A percentile compares a stretch with the other conserved stretches of the same genome.
Conservation (phyloP, 2,113 vertebrate genomes). For the Poeciliopsis turrubarensis region DNA sequence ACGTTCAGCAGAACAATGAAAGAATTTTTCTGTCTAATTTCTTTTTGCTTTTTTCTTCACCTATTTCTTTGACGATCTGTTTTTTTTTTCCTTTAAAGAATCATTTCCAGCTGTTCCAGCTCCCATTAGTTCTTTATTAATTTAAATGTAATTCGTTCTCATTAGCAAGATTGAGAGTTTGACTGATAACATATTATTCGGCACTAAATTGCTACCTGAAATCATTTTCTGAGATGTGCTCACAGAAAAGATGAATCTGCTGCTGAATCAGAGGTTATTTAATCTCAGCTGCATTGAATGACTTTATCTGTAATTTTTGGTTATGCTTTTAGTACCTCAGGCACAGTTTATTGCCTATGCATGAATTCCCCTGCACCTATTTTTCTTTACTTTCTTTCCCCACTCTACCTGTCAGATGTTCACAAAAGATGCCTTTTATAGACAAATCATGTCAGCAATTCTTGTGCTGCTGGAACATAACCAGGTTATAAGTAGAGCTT, state of each 20-base stretch:
- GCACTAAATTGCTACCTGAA: slow-evolving; percentile 32
- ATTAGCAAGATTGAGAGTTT: slow-evolving; percentile 53
- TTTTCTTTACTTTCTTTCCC: not conserved
- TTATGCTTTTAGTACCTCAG: not conserved
- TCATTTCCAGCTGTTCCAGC: slow-evolving; percentile 36
- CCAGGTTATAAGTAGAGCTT: too few relatives aligned
- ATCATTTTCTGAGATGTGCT: slow-evolving; percentile 4
- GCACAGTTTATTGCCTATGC: slow-evolving; percentile 6
- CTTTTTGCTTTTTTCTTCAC: not conserved
- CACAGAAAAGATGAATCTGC: slow-evolving; percentile 10
- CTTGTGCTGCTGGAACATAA: too few relatives aligned
- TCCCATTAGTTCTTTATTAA: slow-evolving; percentile 36
- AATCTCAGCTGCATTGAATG: slow-evolving; percentile 16
- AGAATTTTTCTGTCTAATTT: not conserved
- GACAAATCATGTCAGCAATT: not conserved
- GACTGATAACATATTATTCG: slow-evolving; percentile 42
- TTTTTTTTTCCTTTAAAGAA: slow-evolving; percentile 8
- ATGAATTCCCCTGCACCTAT: not conserved
- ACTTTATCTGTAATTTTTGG: slow-evolving; percentile 20
- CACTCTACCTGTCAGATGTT: not conserved
- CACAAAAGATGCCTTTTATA: not conserved
- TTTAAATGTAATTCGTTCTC: slow-evolving; percentile 53
- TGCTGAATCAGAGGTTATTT: slow-evolving; percentile 10
- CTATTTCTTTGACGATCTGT: too few relatives aligned
- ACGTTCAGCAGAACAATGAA: not conserved